Evolutionary conservation across 2,113 vertebrate species (phyloP), one percentile per base, ranked within the genome.

Genomic region (Solea senegalensis): DNA sequence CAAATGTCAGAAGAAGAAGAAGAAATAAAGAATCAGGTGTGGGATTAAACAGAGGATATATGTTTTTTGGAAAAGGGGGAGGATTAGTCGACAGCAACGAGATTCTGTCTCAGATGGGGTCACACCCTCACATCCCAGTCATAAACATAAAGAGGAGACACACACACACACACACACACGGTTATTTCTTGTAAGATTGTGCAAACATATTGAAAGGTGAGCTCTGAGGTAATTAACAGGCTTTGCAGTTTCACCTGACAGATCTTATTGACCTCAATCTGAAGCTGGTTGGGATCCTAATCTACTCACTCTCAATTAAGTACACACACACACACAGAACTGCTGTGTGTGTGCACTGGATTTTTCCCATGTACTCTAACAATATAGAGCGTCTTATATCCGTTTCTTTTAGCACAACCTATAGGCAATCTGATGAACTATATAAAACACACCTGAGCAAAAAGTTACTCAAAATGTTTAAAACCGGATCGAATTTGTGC

Each of bases 181-280:
- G 5, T 34, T 34, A 69, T 57, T 69, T 77, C 52, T 64, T 48
- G 41, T 27, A 53, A 41, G 46, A 65, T 62, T 28, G 48, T 48
- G 41, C 60, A 80, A 53, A 82, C 76, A 48, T 13, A 12, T 48
- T 80, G 62, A 70, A 72, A 72, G 58, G 84, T 83, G 86, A 81
- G 88, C 72, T 83, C 67, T 83, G 83, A 90, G 80, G 75, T 74
- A 80, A 72, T 92, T 94, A 92, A 87, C 85, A 78, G 88, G 91
- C 78, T 94, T 93, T 92, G 72, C 53, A 52, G 83, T 87, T 84
- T 91, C 91, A 87, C 84, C 78, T 72, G 84, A 84, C 90, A 91
- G 80, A 89, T 91, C 91, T 87, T 61, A 89, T 90, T 94, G 91
- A 92, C 93, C 93, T 89, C 74, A 93, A 93, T 93, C 92, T 92